Evolutionary conservation across 2,888 invertebrate genomes (phyloP), one percentile per base, ranked within the genome.

Genomic region (Chloromyia formosa): DNA sequence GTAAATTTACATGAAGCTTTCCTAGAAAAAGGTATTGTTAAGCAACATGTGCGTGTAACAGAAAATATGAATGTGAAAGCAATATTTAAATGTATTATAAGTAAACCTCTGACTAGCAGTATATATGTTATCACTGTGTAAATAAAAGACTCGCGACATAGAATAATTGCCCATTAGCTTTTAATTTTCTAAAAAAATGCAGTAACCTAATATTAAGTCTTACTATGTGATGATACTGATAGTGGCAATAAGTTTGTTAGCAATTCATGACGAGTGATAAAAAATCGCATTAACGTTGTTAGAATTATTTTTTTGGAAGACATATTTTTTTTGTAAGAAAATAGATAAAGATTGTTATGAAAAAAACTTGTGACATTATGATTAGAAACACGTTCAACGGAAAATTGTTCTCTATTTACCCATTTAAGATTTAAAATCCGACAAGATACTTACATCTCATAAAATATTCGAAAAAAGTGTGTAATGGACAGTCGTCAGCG

Each of bases 141-240:
- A 35, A 61, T 64, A 40, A 64, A 64, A 64, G 61, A 61, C 61
- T 61, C 35, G 61, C 61, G 23, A 64, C 35, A 40, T n/a, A n/a
- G n/a, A n/a, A n/a, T n/a, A n/a, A n/a, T n/a, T n/a, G n/a, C n/a
- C n/a, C n/a, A n/a, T n/a, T 16, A 35, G 27, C 27, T 27, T 61
- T n/a, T 14, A 61, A 23, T 10, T 56, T 56, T 18, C 10, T 56
- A 56, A 22, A 16, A 56, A 18, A 12, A 35, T 61, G 9, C 27
- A n/a, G 12, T 35, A 35, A n/a, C 5, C 4, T 16, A 35, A 42
- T 7, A 16, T 64, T 18, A 56, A 56, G 16, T 22, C 56, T 56
- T 16, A 56, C 56, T 56, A 20, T 64, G 62, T 64, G 62, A 64
- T 64, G 18, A 64, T 64, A 64, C 40, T 64, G n/a, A n/a, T n/a